These are phyloP conservation scores for Lophochroa leadbeateri DNA, from an alignment of 2,113 vertebrate species.

Conservation along the genomic window DNA sequence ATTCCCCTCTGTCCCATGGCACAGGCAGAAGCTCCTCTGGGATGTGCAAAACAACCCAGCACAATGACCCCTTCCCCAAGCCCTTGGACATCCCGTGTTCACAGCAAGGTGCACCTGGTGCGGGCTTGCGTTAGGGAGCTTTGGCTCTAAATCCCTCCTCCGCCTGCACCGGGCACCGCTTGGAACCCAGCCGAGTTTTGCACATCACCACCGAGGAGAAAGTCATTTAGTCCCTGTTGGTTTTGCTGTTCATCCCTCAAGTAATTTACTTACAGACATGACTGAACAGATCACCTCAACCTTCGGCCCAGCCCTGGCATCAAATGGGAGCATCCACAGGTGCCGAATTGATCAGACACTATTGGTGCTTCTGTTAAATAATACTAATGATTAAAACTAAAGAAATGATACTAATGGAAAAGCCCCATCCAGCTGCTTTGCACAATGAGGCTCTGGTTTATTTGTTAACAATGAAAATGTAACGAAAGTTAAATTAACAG, in stretches of 20 bases:
- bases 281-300: conserved; percentile 19
- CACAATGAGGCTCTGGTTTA: conserved; percentile 39
- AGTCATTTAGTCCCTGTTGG: background rate
- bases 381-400: background rate
- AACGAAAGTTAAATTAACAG: conserved; percentile 57
- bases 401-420: background rate
- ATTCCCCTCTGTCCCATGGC: background rate
- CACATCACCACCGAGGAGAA: background rate
- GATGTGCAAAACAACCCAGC: background rate
- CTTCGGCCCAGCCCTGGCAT: background rate
- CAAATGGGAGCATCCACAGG: background rate
- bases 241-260: conserved; percentile 29
- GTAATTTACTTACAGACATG: background rate
- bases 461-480: conserved; percentile 46
- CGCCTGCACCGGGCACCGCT: background rate
- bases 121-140: background rate
- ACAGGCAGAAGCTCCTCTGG: background rate
- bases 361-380: conserved; percentile 20
- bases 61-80: background rate
- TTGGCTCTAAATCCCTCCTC: conserved; percentile 43
- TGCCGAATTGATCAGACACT: background rate
- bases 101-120: background rate
- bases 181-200: background rate
- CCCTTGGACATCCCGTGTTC: background rate
- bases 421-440: conserved; percentile 40